Base-by-base conservation (phyloP, 2,888 invertebrate genomes). In the Chaetogeoica ovagalla region DNA sequence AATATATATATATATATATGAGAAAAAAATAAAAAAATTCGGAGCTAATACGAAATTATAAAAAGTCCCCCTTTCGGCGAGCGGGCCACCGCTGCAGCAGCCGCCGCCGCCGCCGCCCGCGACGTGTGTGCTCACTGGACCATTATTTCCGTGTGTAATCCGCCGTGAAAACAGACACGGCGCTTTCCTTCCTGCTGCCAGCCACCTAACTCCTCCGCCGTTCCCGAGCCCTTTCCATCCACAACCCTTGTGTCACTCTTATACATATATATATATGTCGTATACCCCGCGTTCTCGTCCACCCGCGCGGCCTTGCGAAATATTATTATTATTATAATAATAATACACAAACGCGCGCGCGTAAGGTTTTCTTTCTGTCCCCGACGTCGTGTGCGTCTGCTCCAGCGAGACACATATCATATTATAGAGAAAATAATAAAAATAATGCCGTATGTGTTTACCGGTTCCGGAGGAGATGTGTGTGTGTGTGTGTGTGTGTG, bases 141-240 rank as follows among this genome's bases (percentile, higher is more conserved):
- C 77, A 79, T 79, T 79, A 79, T 79, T 79, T 79, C 77, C 77
- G 77, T 79, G 77, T 79, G 77, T 79, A 79, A 79, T 79, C 77
- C 77, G 77, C 77, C 77, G 77, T 79, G 70, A 79, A 79, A 79
- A 79, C 77, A 79, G 77, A 79, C 77, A 79, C 77, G 77, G 77
- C 70, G 77, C 77, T 79, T 79, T 79, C 77, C 70, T 79, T 79
- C 70, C 77, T 79, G 70, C 77, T 21, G 39, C 63, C 21, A 17
- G 55, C 60, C 77, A 21, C 70, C 77, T 48, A 48, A 37, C 21
- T 39, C 62, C 70, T 11, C 37, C 52, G 15, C 68, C 17, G 17
- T 23, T 13, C 60, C 52, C n/a, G 37, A 48, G 60, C 60, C 48
- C 15, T 11, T 3, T 15, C 43, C 48, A 43, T 43, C 43, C 43